Percentiles rank a stretch among this genome's conserved stretches.
These are phyloP conservation scores for Darevskia mixta DNA, from an alignment of 2,797 vertebrate genomes.

Conservation along the genomic window DNA sequence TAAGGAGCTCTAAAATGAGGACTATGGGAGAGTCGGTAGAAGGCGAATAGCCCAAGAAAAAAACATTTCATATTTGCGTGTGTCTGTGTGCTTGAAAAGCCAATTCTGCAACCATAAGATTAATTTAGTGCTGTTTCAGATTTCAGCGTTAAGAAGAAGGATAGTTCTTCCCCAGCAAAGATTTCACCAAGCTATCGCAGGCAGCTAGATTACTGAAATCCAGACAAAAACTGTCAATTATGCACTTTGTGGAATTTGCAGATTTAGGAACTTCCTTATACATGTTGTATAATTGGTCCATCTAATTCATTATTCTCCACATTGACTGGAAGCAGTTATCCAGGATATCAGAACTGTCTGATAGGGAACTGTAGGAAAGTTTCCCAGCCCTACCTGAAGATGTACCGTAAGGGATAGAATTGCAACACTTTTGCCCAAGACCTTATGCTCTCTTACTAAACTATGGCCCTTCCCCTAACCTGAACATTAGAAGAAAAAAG, in stretches of 20 bases:
- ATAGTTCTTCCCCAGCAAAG: too few species aligned
- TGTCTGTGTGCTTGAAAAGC: background rate
- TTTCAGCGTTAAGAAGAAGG: background rate
- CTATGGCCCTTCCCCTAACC: background rate
- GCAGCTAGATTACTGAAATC: background rate
- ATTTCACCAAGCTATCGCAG: background rate
- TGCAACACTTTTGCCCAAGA: background rate
- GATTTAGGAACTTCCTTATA: background rate
- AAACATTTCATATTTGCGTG: background rate
- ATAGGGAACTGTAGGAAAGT: too few species aligned
- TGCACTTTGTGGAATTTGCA: background rate
- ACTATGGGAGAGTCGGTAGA: background rate
- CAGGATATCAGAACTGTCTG: background rate
- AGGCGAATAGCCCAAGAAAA: background rate
- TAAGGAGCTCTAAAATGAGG: background rate
- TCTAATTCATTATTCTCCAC: background rate
- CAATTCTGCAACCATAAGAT: background rate
- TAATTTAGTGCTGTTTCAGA: background rate
- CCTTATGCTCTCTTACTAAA: background rate
- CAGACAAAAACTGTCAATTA: background rate
- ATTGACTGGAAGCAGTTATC: background rate
- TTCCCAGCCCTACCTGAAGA: background rate
- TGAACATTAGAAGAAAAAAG: background rate
- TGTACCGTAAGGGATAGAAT: background rate
- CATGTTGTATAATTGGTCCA: too few species aligned